Base-by-base conservation (phyloP, 2,113 vertebrate species). In the Mobula hypostoma region DNA sequence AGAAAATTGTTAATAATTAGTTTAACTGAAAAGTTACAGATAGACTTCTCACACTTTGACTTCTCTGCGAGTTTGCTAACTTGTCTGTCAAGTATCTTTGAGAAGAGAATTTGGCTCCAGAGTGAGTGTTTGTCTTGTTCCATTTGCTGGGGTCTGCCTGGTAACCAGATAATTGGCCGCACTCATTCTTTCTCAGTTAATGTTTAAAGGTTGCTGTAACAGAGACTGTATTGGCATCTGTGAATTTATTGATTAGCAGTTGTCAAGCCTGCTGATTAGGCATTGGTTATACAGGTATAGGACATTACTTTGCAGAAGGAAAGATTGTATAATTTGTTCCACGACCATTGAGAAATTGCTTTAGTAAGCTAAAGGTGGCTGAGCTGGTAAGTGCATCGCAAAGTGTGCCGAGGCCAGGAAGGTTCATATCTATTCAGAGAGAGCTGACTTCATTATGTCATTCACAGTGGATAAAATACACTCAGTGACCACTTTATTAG, bases 1-100 rank as follows among this genome's bases (percentile, higher is more conserved):
- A 93, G 63, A 91, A 66, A 77, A 40, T 93, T 93, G 88, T 91
- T 63, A 78, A 94, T 94, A 66, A 92, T 94, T 94, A 91, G 48
- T 61, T 56, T 77, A 79, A 74, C 74, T 79, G 56, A 76, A 94
- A 56, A 9, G 80, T 82, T n/a, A 19, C 58, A 80, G 66, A 94
- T 94, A 77, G 15, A 7, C 19, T 94, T 58, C 29, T 63, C 32
- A 79, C 63, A 94, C 32, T 63, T 94, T 94, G 78, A 63, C 32
- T 32, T 77, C 70, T 93, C 24, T 93, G 91, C 91, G 74, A 93
- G 91, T 74, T 93, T 76, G 70, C 70, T 56, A 74, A 66, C 85
- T 90, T 66, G 61, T 74, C 24, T 74, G 36, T 48, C 91, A 74
- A 68, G 56, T 76, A 74, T 40, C 32, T 27, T 40, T 29, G 91